A percentile compares a stretch with the other conserved stretches of the same genome.
These are phyloP conservation scores for Drosophila santomea DNA, from an alignment of 1,140 invertebrate species.

Conservation along the genomic window DNA sequence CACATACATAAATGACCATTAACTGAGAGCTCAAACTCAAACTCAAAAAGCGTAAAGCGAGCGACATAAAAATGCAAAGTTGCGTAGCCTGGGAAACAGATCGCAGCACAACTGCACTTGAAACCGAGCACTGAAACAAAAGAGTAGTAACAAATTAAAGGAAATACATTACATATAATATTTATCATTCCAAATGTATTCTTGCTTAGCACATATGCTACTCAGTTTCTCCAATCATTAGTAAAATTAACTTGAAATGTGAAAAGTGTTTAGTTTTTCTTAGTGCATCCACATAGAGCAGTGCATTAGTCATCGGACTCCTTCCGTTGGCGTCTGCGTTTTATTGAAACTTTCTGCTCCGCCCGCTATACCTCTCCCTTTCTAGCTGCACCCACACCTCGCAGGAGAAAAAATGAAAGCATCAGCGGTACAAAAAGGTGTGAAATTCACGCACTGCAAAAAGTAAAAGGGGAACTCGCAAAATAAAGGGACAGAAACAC, in stretches of 20 bases:
- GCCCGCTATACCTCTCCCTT: not conserved
- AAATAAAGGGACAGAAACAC: constrained; percentile 27
- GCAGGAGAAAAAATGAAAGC: constrained; percentile 16
- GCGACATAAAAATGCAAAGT: constrained; percentile 58
- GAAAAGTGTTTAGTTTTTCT: not conserved
- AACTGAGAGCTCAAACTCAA: constrained; percentile 34
- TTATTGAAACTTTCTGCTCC: constrained; percentile 50
- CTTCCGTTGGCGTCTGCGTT: constrained; percentile 29
- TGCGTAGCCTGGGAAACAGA: constrained; percentile 56
- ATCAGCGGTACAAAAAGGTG: constrained; percentile 55
- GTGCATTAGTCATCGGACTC: constrained; percentile 63
- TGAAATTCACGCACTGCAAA: constrained; percentile 52
- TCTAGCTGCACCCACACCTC: constrained; percentile 25
- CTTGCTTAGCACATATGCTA: too few relatives aligned
- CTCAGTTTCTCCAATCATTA: too few relatives aligned
- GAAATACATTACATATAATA: not conserved
- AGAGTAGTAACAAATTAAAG: not conserved
- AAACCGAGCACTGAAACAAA: not conserved
- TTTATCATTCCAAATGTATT: too few relatives aligned
- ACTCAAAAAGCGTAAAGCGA: constrained; percentile 50
- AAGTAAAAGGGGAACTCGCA: constrained; percentile 26
- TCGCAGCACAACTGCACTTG: constrained; percentile 33
- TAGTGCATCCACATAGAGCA: constrained; percentile 1
- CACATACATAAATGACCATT: constrained; percentile 62
- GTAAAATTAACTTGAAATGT: not conserved